A percentile compares a stretch with the other conserved stretches of the same genome.
Evolutionary conservation across 2,113 vertebrate genomes (phyloP).

Genomic region (Hemiscyllium ocellatum): DNA sequence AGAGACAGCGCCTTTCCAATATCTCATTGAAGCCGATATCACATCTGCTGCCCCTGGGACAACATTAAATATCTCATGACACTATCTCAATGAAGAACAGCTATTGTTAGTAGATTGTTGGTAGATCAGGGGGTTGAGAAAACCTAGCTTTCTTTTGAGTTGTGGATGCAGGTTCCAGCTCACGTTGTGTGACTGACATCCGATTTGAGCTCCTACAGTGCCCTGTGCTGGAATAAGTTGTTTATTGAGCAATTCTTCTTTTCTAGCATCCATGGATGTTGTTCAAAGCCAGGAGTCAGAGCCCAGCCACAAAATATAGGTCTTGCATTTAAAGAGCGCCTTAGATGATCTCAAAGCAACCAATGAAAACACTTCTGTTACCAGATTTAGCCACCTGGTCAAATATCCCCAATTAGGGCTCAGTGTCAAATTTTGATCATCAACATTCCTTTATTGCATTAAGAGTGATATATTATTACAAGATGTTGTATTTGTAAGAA

Average conservation of each 20-base stretch:
- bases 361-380: neutral
- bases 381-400: neutral
- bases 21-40: no score
- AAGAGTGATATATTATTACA: neutral
- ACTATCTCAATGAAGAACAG: no score
- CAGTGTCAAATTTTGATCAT: neutral
- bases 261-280: no score
- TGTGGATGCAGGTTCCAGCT: neutral
- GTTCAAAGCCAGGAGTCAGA: neutral
- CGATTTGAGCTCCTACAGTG: neutral
- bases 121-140: neutral
- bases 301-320: neutral
- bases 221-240: neutral
- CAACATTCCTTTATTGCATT: neutral
- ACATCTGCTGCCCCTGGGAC: no score
- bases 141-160: neutral
- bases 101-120: no score
- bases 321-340: neutral
- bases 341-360: neutral
- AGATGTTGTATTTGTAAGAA: neutral
- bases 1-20: no score
- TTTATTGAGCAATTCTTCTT: neutral
- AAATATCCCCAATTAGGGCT: neutral
- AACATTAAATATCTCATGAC: no score
- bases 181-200: neutral